Evolutionary conservation across 2,888 invertebrate species (phyloP), one percentile per base, ranked within the genome.

Genomic region (Tachystola acroxantha): DNA sequence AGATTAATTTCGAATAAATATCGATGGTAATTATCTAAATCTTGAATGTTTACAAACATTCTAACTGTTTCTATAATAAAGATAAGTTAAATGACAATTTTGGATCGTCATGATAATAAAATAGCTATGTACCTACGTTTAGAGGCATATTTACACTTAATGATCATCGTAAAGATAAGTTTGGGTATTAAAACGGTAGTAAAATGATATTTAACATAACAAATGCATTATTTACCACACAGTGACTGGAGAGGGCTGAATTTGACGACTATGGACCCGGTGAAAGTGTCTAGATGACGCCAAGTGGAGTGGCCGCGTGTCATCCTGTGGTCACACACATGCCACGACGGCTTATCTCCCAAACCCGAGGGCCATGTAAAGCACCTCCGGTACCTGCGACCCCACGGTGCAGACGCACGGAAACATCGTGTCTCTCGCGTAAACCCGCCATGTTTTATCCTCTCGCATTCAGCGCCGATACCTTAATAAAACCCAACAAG

Each of bases 401-500:
- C 38, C 32, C 22, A 22, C 24, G 22, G 34, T 41, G 10, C 57
- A 55, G 62, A 48, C 64, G 63, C 67, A 61, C 64, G 57, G 65
- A 64, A 68, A 77, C 76, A 78, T 66, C 73, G 48, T 74, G 81
- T 78, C 66, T 60, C 65, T 73, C 76, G 80, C 79, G 81, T 78
- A 81, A 81, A 76, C 76, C 72, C 74, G 70, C 79, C 79, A 77
- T 85, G 81, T 84, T 82, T 84, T 78, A 84, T 84, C 70, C 74
- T 68, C 73, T 73, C 70, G 64, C 72, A 71, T 74, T 75, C 77
- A 79, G 76, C 69, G 74, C 78, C 82, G 82, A 79, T 82, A 85
- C 86, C 85, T 82, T 84, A 82, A 85, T 85, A 86, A 85, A 85
- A 85, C 67, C 80, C 80, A 85, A 85, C 85, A 69, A 84, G 84